Conservation (phyloP, 2,113 vertebrate genomes). For the Leptocoma aspasia region DNA sequence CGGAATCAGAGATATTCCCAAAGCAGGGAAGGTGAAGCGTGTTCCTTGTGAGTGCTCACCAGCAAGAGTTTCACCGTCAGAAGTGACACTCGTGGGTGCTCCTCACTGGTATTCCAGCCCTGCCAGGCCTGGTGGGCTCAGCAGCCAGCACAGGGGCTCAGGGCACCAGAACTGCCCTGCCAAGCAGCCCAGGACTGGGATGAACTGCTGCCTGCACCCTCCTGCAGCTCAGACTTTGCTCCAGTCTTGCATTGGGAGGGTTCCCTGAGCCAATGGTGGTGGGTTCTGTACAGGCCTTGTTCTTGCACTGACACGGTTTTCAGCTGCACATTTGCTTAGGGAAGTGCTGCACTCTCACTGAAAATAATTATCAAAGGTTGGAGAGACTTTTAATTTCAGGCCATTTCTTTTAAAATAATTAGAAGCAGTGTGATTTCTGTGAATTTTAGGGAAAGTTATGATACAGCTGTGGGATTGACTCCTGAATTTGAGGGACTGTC, state of each 20-base stretch:
- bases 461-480: neutral
- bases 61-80: fast-evolving
- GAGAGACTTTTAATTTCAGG: neutral
- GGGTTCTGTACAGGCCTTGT: neutral
- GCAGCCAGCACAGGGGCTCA: neutral
- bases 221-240: neutral
- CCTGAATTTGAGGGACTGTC: neutral
- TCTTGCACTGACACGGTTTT: neutral
- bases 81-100: neutral
- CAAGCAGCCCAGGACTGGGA: neutral
- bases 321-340: neutral
- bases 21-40: neutral
- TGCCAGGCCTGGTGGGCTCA: neutral
- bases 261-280: neutral
- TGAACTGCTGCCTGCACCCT: neutral
- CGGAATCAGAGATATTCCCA: neutral
- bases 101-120: neutral
- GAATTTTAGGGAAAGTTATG: neutral
- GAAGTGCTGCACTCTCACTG: neutral
- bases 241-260: neutral
- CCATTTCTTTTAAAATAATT: neutral
- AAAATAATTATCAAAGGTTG: neutral
- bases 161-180: neutral
- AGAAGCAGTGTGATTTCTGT: neutral
- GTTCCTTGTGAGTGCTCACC: neutral